phyloP scores from a whole-genome alignment of 2,113 vertebrate genomes.

The Callipepla squamata region DNA sequence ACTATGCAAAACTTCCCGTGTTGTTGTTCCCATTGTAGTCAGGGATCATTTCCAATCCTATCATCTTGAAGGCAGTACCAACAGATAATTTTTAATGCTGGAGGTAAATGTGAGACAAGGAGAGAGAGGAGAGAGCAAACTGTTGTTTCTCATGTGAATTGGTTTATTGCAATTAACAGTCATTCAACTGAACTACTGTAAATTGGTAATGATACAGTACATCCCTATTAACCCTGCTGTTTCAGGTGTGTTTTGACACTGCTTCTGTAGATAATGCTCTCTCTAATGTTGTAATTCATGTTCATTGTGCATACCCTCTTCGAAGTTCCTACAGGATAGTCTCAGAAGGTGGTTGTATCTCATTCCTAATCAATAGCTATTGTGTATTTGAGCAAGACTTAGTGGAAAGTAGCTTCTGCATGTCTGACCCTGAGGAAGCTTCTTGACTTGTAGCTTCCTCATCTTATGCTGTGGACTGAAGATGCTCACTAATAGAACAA shows the following conservation, averaged over 20 bases:
- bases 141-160: neutral
- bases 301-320: neutral
- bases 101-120: neutral
- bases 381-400: neutral
- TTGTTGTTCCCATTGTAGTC: neutral
- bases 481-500: neutral
- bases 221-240: conserved; percentile 6
- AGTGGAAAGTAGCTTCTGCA: neutral
- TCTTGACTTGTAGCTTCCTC: conserved; percentile 9
- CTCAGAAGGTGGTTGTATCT: neutral
- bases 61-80: neutral
- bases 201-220: neutral
- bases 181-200: conserved; percentile 16
- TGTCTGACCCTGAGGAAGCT: neutral
- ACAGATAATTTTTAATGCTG: conserved; percentile 7
- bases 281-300: neutral
- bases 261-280: neutral
- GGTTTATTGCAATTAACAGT: conserved; percentile 34
- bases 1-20: neutral
- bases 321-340: neutral
- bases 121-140: neutral
- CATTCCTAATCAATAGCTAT: neutral
- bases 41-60: neutral
- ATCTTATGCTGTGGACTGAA: neutral
- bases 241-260: conserved; percentile 4